phyloP scores from a whole-genome alignment of 1,140 invertebrate species.

The Leptopilina boulardi region DNA sequence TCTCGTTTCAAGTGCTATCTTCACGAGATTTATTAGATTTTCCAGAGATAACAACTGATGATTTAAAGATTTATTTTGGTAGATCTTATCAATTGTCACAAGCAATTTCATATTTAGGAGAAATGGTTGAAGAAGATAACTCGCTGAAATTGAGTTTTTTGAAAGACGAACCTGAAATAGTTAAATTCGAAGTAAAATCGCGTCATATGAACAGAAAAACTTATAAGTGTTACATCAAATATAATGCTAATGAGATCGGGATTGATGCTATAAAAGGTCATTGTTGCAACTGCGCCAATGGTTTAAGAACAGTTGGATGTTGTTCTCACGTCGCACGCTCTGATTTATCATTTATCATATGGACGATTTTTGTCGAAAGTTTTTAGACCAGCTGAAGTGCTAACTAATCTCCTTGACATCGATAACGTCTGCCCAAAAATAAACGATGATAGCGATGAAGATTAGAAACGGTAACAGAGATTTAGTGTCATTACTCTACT shows the following conservation, averaged over 20 bases:
- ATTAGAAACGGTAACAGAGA: neutral
- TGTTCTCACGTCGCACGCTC: constrained; percentile 45
- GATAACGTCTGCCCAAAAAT: constrained; percentile 36
- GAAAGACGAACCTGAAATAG: constrained; percentile 37
- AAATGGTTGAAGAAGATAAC: constrained; percentile 41
- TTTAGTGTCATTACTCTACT: no score
- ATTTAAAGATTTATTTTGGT: constrained; percentile 39
- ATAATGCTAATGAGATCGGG: constrained; percentile 37
- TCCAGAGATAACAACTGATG: constrained; percentile 36
- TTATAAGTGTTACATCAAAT: constrained; percentile 46
- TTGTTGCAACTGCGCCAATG: constrained; percentile 47
- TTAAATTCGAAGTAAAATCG: constrained; percentile 43
- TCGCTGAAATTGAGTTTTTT: constrained; percentile 34
- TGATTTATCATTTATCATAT: constrained; percentile 45
- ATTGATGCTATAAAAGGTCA: constrained; percentile 35
- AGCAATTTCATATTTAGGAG: constrained; percentile 43
- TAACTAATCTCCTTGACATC: constrained; percentile 30
- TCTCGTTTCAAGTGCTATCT: constrained; percentile 39
- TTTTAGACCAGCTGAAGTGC: constrained; percentile 33
- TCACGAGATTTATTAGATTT: constrained; percentile 42
- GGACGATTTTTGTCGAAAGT: constrained; percentile 44
- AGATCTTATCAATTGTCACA: constrained; percentile 40
- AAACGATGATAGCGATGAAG: constrained; percentile 42
- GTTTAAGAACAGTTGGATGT: constrained; percentile 41
- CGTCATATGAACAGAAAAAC: constrained; percentile 43